Evolutionary conservation across 2,113 vertebrate species (phyloP), one percentile per base, ranked within the genome.

Genomic region (Callocephalon fimbriatum): DNA sequence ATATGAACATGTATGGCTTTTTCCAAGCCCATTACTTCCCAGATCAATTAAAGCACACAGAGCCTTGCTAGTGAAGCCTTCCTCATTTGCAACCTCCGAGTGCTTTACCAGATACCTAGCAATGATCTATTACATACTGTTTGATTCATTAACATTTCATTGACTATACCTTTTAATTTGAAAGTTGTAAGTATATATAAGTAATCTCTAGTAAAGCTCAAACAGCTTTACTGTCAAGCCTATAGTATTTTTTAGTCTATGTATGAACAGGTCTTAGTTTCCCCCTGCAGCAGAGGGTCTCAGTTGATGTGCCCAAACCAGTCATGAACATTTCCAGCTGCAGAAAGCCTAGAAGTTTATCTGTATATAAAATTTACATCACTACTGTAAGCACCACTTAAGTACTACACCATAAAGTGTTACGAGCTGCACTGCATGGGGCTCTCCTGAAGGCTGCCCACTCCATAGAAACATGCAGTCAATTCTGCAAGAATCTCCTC

Each of bases 381-480:
- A 16, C 37, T 54, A 18, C 27, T 74, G 17, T 15, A 19, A 73
- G n/a, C 3, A 0, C 10, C 29, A 53, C 44, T 58, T 44, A 86
- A 56, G 13, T 45, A 44, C 45, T 53, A 56, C 48, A 76, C 22
- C 37, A 45, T 11, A 8, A 54, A 72, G 2, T 2, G 2, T 61
- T 29, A 27, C 2, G 18, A 79, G 48, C n/a, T 61, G 48, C 65
- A 66, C 40, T 10, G 48, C 37, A 42, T 2, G 12, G 38, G n/a
- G 7, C 20, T 26, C 59, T 86, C 37, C 53, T 48, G 9, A 48
- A 61, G 31, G 13, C 51, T 67, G 31, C 4, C 20, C 25, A 12
- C 25, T 9, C 50, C 38, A 29, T 0, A 54, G 63, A 27, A 70
- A 74, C 2, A 4, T 0, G 12, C 18, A 66, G 29, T 5, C 14